Conservation (phyloP, 2,113 vertebrate species). For the Mastomys coucha region DNA sequence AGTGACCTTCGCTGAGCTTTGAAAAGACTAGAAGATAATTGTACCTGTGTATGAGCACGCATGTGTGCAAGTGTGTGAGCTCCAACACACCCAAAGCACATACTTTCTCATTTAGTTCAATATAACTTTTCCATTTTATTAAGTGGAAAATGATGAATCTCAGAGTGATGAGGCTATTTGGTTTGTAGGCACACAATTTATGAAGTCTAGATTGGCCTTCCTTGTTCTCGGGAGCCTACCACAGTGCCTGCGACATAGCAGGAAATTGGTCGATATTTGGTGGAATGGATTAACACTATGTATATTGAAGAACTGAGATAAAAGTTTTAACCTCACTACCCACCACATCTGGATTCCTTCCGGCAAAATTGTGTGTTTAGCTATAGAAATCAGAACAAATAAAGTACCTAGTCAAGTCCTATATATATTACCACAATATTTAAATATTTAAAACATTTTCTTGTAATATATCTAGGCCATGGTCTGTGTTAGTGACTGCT, state of each 20-base stretch:
- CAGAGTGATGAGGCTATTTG: background rate
- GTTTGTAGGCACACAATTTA: background rate
- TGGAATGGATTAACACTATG: background rate
- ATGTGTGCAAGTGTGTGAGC: background rate
- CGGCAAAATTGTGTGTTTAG: background rate
- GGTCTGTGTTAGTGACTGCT: background rate
- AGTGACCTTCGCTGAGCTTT: background rate
- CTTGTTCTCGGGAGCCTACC: background rate
- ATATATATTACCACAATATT: background rate
- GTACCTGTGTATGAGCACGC: background rate
- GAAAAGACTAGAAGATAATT: background rate
- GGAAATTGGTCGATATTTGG: background rate
- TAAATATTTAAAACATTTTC: background rate
- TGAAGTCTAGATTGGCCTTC: background rate
- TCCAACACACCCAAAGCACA: background rate
- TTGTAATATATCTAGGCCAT: background rate
- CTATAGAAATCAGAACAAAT: constrained; percentile 38
- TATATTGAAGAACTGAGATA: background rate
- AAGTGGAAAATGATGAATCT: background rate
- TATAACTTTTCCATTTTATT: background rate
- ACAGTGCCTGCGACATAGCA: background rate
- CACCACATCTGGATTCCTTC: background rate
- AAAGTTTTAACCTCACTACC: background rate
- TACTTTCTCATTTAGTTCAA: constrained; percentile 1
- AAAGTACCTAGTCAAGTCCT: background rate